A percentile compares a stretch with the other conserved stretches of the same genome.
phyloP scores from a whole-genome alignment of 2,113 vertebrate genomes.

The Halcyon malimbica region DNA sequence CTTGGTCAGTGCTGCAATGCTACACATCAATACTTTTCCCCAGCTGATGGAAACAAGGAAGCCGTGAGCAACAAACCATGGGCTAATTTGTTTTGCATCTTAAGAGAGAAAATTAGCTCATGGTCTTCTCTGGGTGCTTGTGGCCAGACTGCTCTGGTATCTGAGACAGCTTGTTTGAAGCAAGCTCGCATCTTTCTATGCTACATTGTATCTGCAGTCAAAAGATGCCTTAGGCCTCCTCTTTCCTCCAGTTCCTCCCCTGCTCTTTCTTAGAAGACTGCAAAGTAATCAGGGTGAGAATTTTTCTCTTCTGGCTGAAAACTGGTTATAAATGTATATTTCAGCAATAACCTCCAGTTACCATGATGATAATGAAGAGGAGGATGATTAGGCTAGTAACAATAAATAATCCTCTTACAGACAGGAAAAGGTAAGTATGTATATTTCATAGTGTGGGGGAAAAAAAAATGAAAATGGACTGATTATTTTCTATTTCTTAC shows the following conservation, averaged over 20 bases:
- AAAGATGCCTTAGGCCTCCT: background rate
- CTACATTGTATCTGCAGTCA: background rate
- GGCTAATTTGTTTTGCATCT: background rate
- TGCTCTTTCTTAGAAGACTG: background rate
- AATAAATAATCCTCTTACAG: background rate
- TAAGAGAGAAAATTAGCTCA: background rate
- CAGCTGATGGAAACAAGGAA: background rate
- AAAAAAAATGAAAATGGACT: background rate
- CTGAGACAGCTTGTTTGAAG: background rate
- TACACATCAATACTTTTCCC: background rate
- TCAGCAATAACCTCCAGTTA: background rate
- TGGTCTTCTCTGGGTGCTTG: background rate
- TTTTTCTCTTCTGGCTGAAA: background rate
- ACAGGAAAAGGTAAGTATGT: background rate
- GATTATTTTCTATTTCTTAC: background rate
- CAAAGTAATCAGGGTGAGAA: background rate
- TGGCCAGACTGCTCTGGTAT: background rate
- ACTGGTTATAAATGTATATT: background rate
- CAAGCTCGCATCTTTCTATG: background rate
- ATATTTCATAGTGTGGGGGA: background rate
- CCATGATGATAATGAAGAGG: background rate
- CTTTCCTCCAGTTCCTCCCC: background rate
- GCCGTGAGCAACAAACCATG: background rate
- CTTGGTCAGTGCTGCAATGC: background rate
- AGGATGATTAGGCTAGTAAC: background rate